Evolutionary conservation across 2,888 invertebrate genomes (phyloP).

Genomic region (Tipula unca): DNA sequence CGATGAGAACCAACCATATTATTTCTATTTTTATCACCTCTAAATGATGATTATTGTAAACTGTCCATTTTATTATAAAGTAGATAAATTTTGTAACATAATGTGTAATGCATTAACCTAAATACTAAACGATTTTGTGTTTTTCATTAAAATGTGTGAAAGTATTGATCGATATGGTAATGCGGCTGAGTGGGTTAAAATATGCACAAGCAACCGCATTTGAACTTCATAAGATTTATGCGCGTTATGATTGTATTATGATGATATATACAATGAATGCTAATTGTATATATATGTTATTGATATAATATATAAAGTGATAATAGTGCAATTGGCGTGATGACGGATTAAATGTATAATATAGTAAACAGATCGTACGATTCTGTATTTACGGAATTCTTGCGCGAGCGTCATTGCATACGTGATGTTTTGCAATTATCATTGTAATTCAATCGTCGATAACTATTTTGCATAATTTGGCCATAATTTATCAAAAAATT

Average conservation of each 20-base stretch:
- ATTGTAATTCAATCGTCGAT: too few species aligned
- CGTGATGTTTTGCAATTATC: too few species aligned
- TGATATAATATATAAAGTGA: too few species aligned
- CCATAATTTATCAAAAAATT: neutral
- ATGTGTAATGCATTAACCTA: neutral
- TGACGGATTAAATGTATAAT: too few species aligned
- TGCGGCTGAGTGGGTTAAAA: neutral
- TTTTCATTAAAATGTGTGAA: neutral
- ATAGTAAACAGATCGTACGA: too few species aligned
- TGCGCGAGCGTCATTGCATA: too few species aligned
- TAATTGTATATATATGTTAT: too few species aligned
- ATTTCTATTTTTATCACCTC: conserved; percentile 8
- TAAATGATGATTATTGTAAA: neutral
- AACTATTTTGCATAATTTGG: neutral
- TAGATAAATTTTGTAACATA: neutral
- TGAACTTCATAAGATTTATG: neutral
- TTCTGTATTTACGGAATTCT: too few species aligned
- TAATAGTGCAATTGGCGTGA: too few species aligned
- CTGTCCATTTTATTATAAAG: neutral
- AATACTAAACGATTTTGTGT: neutral
- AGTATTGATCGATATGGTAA: neutral
- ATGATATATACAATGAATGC: too few species aligned
- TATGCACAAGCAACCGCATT: neutral
- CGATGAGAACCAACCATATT: neutral
- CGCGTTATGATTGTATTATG: too few species aligned